Evolutionary conservation across 2,113 vertebrate species (phyloP), one percentile per base, ranked within the genome.

Genomic region (Paramisgurnus dabryanus): DNA sequence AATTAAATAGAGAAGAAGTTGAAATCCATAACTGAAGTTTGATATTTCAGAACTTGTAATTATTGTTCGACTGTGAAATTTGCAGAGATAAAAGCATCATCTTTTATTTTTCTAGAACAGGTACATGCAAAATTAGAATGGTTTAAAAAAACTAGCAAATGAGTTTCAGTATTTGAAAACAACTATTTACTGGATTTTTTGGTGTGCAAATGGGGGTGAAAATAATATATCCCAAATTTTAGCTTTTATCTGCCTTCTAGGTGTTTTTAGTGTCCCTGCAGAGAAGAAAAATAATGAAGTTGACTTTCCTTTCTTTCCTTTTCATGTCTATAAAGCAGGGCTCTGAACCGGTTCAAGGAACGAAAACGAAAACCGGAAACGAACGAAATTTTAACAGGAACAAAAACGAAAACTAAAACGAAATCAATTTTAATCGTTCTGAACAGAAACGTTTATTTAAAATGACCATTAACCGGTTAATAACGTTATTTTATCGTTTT

Each of bases 321-420:
- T 13, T 6, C 6, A 61, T 58, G 72, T 86, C 85, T 86, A 85
- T 90, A 82, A 75, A 88, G 87, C n/a, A n/a, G n/a, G n/a, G n/a
- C n/a, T n/a, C n/a, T n/a, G n/a, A n/a, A n/a, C n/a, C n/a, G n/a
- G n/a, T n/a, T n/a, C n/a, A n/a, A n/a, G n/a, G n/a, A n/a, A n/a
- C n/a, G n/a, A n/a, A n/a, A n/a, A n/a, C n/a, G n/a, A n/a, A n/a
- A n/a, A n/a, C n/a, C n/a, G n/a, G n/a, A n/a, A n/a, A n/a, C n/a
- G n/a, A n/a, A n/a, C n/a, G n/a, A n/a, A n/a, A n/a, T n/a, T n/a
- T n/a, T n/a, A n/a, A n/a, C n/a, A n/a, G n/a, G n/a, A n/a, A n/a
- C n/a, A n/a, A n/a, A n/a, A n/a, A n/a, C n/a, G n/a, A n/a, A n/a
- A n/a, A n/a, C n/a, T n/a, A n/a, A n/a, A n/a, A n/a, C n/a, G n/a